Conservation (phyloP, 2,797 vertebrate genomes). For the Fundulus diaphanus region DNA sequence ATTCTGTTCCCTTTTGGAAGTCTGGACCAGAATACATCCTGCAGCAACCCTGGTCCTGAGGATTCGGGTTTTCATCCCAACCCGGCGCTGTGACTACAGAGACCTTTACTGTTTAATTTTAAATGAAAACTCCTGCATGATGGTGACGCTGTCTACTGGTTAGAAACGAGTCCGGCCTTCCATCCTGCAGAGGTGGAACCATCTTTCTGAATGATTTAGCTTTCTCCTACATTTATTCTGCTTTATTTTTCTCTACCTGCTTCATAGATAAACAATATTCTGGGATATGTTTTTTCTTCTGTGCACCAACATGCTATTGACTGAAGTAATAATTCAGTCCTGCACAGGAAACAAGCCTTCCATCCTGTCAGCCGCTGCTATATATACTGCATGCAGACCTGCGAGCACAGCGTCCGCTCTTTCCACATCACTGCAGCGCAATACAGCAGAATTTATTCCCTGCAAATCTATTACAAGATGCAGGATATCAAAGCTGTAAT, state of each 20-base stretch:
- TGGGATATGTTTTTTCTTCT: constrained; percentile 15
- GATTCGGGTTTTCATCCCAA: background rate
- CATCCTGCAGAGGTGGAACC: background rate
- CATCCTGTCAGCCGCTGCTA: background rate
- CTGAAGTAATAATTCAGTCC: constrained; percentile 28
- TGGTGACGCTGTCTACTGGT: too few relatives aligned
- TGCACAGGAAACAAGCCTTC: constrained; percentile 11
- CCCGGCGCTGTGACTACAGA: too few relatives aligned
- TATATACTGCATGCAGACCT: background rate
- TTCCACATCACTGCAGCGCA: constrained; percentile 10
- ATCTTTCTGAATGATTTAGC: background rate
- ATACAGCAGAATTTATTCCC: background rate
- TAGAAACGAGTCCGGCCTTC: constrained; percentile 1
- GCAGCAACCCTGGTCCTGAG: background rate
- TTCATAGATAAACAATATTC: constrained; percentile 10
- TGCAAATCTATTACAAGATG: background rate
- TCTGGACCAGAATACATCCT: background rate
- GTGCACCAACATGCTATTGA: constrained; percentile 33
- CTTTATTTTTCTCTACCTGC: background rate
- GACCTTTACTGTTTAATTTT: background rate
- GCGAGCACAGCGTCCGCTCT: constrained; percentile 6
- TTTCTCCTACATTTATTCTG: constrained; percentile 5
- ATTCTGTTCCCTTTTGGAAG: background rate
- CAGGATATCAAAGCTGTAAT: background rate
- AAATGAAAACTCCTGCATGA: background rate